Base-by-base conservation (phyloP, 2,888 invertebrate species). In the Standfussiana lucernea region DNA sequence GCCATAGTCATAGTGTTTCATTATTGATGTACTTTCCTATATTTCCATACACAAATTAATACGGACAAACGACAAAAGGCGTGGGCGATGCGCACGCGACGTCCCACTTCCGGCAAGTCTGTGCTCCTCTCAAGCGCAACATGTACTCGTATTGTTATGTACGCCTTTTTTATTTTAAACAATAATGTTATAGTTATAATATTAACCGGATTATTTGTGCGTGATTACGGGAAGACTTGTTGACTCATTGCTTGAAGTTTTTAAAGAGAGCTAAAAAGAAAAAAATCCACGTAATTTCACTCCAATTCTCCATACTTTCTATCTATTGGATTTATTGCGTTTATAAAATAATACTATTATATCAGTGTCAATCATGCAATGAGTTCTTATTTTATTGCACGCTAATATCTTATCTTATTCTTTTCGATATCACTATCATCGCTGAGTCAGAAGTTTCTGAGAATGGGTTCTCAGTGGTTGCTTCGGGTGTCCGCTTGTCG, bases 31-130 rank as follows among this genome's bases (percentile, higher is more conserved):
- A 89, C 90, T 93, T 93, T 93, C 92, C 90, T 89, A 87, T 90
- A 90, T 90, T 89, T 89, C 86, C 88, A 91, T 91, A 86, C 78
- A 88, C 88, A 86, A 89, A 89, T 87, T 87, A 80, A 83, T 89
- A 85, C 75, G 75, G 78, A 83, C 82, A 82, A 83, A 87, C 84
- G 88, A 88, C 87, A 89, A 88, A 87, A 82, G 88, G 89, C 84
- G 89, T 88, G 86, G 86, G 86, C 85, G 82, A 83, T 84, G 90
- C 85, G 90, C 93, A 93, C 93, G 93, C 92, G 91, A 91, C 89
- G 89, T 70, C 80, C 86, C 83, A 91, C 93, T 93, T 95, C 94
- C 93, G 93, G 92, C 92, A 92, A 91, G 92, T 87, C 92, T 89
- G 82, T 74, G 83, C 77, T 90, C 87, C 88, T 90, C 91, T 92